Evolutionary conservation across 2,797 vertebrate genomes (phyloP).

Genomic region (Anguilla pacifica): DNA sequence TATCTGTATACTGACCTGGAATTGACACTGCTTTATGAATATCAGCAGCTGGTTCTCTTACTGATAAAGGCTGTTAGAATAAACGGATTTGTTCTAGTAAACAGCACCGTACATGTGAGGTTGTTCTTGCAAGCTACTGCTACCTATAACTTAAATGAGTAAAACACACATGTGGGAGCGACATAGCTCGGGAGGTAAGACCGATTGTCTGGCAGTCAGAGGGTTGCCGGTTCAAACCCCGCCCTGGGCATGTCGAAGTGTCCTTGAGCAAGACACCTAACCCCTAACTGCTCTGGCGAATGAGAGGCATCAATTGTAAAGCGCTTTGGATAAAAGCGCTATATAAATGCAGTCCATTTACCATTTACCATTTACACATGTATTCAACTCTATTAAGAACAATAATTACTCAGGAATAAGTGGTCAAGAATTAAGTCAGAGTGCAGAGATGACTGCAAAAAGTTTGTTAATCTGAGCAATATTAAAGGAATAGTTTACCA

Average conservation of each 20-base stretch:
- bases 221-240: too few relatives aligned
- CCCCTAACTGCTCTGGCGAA: too few relatives aligned
- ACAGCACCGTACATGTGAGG: background rate
- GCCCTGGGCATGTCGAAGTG: too few relatives aligned
- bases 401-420: background rate
- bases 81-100: background rate
- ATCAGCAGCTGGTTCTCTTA: background rate
- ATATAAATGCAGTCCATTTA: too few relatives aligned
- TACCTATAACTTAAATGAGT: background rate
- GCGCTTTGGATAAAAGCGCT: too few relatives aligned
- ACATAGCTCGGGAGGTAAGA: too few relatives aligned
- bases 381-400: background rate
- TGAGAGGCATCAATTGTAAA: too few relatives aligned
- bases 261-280: too few relatives aligned
- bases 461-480: background rate
- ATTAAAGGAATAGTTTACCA: background rate
- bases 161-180: background rate
- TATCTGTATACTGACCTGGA: background rate
- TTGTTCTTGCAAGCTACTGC: background rate
- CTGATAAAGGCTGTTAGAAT: background rate
- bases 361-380: too few relatives aligned
- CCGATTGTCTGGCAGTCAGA: too few relatives aligned
- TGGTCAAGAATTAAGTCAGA: background rate
- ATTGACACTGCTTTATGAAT: constrained; percentile 2
- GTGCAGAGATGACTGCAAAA: background rate